These are phyloP conservation scores for Myripristis murdjan DNA, from an alignment of 2,797 vertebrate species.

Conservation along the genomic window DNA sequence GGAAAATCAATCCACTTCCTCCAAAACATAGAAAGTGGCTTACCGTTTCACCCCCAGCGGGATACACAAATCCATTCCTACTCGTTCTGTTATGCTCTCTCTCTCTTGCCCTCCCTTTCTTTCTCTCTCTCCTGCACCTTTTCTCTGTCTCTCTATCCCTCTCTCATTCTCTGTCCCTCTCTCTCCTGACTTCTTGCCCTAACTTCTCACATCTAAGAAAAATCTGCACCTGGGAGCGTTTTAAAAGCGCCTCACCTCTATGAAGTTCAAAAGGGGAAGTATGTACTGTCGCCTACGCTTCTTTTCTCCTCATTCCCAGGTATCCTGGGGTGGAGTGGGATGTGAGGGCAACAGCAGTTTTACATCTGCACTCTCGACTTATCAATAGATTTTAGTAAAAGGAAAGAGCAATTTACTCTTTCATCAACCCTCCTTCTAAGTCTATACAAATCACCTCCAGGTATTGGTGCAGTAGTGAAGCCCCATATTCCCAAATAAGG, in stretches of 20 bases:
- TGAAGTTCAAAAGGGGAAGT: conserved; percentile 73
- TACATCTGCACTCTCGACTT: neutral
- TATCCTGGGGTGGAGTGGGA: conserved; percentile 27
- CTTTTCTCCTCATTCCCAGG: conserved; percentile 51
- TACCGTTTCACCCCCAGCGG: conserved; percentile 71
- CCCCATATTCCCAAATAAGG: neutral
- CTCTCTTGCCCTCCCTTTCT: neutral
- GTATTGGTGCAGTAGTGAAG: conserved; percentile 17
- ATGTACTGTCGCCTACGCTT: conserved; percentile 65
- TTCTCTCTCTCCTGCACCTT: conserved; percentile 22
- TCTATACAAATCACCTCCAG: conserved; percentile 33
- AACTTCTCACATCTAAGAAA: conserved; percentile 66
- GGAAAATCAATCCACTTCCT: conserved; percentile 81
- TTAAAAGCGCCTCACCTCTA: conserved; percentile 66
- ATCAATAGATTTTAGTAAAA: neutral
- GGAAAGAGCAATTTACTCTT: conserved; percentile 15
- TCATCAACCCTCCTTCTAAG: conserved; percentile 36
- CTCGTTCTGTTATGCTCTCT: conserved; percentile 46
- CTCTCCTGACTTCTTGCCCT: conserved; percentile 60
- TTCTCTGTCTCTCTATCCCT: neutral
- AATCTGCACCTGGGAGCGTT: conserved; percentile 73
- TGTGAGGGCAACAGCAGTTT: conserved; percentile 30
- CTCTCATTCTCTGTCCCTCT: conserved; percentile 15
- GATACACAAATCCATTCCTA: conserved; percentile 67
- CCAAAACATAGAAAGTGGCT: conserved; percentile 79